Evolutionary conservation across 64 coral and sea anemone genomes (phyloP), one percentile per base, ranked within the genome.

Genomic region (Stichodactyla mertensii): DNA sequence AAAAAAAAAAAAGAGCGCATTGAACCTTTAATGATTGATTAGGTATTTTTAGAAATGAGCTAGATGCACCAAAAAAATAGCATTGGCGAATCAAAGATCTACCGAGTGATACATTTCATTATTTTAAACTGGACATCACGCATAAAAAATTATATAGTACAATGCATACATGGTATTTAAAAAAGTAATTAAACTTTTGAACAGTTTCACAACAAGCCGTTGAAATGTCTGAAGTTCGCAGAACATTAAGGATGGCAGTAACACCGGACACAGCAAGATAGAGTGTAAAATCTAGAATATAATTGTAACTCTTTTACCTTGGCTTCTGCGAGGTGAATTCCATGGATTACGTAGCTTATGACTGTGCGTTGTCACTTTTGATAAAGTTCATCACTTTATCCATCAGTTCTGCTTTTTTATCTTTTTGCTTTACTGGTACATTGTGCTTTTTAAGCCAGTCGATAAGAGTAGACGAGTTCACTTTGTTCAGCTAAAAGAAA

Each of bases 351-450:
- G 24, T 74, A 23, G 12, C 26, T 23, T 74, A 31, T 74, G 27
- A 23, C 24, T n/a, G 69, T 74, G 69, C 69, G n/a, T 26, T 74
- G 69, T 66, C 24, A 81, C 16, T 86, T 22, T 58, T 71, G n/a
- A 92, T 19, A 92, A 24, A 83, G 7, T 62, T 74, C 85, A 83
- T 83, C 20, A 87, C 94, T 80, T 90, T 95, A n/a, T 89, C 71
- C 16, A 89, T 51, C 52, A 95, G 85, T 27, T 95, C 90, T 82
- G 64, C n/a, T 89, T 95, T 95, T 80, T 92, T 95, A 55, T 95
- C 94, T 80, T 95, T 95, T 16, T 90, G 88, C 77, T 83, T 92
- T 61, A 95, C 90, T 26, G 60, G 78, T 10, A 95, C 80, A 57
- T 87, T 84, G 36, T 70, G 80, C 78, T 95, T 82, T 59, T 88